A percentile compares a stretch with the other conserved stretches of the same genome.
Conservation (phyloP, 2,888 invertebrate genomes). For the Xanthorhoe spadicearia region DNA sequence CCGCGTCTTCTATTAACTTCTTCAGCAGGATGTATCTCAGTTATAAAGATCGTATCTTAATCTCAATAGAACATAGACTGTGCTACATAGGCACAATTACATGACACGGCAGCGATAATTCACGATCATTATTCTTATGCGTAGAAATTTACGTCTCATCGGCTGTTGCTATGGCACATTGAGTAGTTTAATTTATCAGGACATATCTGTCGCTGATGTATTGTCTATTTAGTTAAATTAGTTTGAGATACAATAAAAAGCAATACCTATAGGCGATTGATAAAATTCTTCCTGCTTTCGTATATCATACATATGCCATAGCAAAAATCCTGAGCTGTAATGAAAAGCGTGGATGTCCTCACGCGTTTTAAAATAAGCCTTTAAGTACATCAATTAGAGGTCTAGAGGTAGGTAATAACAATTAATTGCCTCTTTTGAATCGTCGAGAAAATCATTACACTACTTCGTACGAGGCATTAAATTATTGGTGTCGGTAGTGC, state of each 20-base stretch:
- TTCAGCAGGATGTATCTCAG: conserved; percentile 54
- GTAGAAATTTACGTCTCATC: conserved; percentile 56
- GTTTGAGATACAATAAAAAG: neutral
- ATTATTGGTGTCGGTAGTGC: conserved; percentile 38
- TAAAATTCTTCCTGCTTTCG: neutral
- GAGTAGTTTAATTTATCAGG: neutral
- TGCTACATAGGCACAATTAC: conserved; percentile 59
- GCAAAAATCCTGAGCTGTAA: conserved; percentile 11
- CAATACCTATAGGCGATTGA: neutral
- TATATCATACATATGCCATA: conserved; percentile 13
- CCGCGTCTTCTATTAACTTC: neutral
- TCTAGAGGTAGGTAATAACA: conserved; percentile 48
- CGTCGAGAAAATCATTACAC: conserved; percentile 40
- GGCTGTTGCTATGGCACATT: conserved; percentile 14
- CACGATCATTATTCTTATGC: conserved; percentile 64
- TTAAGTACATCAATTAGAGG: conserved; percentile 47
- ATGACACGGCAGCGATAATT: conserved; percentile 68
- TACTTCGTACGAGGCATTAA: conserved; percentile 27
- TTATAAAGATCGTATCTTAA: conserved; percentile 49
- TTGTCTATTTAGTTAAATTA: neutral
- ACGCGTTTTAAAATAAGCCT: conserved; percentile 46
- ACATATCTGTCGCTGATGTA: neutral
- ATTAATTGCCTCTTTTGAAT: conserved; percentile 46
- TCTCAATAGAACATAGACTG: conserved; percentile 59
- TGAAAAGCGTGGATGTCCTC: conserved; percentile 48